These are phyloP conservation scores for Epinephelus fuscoguttatus DNA, from an alignment of 2,113 vertebrate genomes.

Conservation along the genomic window DNA sequence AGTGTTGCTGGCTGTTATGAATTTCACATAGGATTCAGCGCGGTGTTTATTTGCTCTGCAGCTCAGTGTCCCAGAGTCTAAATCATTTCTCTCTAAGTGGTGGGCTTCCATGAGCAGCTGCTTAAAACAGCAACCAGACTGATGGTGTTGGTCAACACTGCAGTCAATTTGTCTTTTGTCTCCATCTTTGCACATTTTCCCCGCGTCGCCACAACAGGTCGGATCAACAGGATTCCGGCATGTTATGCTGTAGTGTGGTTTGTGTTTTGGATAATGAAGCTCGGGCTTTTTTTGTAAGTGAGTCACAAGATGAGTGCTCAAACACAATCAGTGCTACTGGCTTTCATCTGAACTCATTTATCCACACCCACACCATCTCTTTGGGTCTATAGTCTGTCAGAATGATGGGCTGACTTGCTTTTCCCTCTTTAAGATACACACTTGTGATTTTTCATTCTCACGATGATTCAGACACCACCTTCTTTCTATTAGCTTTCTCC, in stretches of 20 bases:
- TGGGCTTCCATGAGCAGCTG: slow-evolving; percentile 41
- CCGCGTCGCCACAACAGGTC: slow-evolving; percentile 4
- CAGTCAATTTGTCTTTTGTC: slow-evolving; percentile 10
- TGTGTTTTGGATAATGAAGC: slow-evolving; percentile 56
- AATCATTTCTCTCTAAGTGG: slow-evolving; percentile 47
- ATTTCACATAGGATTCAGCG: slow-evolving; percentile 18
- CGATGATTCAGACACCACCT: slow-evolving; percentile 6
- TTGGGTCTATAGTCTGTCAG: slow-evolving; percentile 17
- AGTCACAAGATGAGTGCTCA: slow-evolving; percentile 42
- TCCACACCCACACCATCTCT: slow-evolving; percentile 49
- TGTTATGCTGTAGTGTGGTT: not conserved
- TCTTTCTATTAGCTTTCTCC: slow-evolving; percentile 22
- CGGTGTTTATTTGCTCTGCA: slow-evolving; percentile 44
- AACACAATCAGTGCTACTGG: slow-evolving; percentile 46
- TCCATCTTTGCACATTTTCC: slow-evolving; percentile 29
- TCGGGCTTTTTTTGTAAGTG: slow-evolving; percentile 27
- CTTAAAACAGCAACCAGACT: slow-evolving; percentile 16
- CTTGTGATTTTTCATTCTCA: slow-evolving; percentile 28
- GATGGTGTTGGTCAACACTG: slow-evolving; percentile 16
- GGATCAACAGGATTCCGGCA: slow-evolving; percentile 7
- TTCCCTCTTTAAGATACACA: slow-evolving; percentile 29
- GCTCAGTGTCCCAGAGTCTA: slow-evolving; percentile 24
- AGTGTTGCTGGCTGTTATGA: not conserved
- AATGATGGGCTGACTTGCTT: slow-evolving; percentile 14
- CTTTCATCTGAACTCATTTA: slow-evolving; percentile 60